These are phyloP conservation scores for Drosophila parabipectinata DNA, from an alignment of 1,140 invertebrate genomes.

Conservation along the genomic window DNA sequence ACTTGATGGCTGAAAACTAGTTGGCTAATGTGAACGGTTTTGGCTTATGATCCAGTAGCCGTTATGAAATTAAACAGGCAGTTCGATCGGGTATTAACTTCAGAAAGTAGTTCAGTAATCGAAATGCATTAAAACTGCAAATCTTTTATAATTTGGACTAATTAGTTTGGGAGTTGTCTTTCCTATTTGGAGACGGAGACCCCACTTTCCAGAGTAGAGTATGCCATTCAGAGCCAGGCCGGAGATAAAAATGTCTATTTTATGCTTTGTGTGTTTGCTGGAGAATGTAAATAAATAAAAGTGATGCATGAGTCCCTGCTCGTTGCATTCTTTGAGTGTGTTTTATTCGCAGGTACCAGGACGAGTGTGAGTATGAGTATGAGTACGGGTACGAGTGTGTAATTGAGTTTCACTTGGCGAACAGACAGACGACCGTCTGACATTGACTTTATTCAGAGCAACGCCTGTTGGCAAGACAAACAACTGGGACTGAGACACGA, in stretches of 20 bases:
- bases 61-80: conserved; percentile 24
- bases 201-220: conserved; percentile 13
- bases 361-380: background rate
- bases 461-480: conserved; percentile 54
- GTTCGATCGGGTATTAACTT: conserved; percentile 2
- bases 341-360: conserved; percentile 50
- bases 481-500: conserved; percentile 35
- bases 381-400: conserved; percentile 29
- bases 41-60: conserved; percentile 10
- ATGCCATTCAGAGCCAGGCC: conserved; percentile 8
- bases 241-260: conserved; percentile 19
- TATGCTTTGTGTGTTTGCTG: conserved; percentile 24
- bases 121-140: conserved; percentile 17
- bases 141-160: background rate
- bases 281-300: conserved; percentile 69
- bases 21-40: background rate
- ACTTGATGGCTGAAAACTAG: background rate
- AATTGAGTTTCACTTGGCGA: conserved; percentile 71
- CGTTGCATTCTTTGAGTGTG: conserved; percentile 32
- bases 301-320: conserved; percentile 49
- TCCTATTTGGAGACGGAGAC: background rate
- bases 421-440: conserved; percentile 44
- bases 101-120: background rate
- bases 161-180: background rate
- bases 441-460: conserved; percentile 70